Evolutionary conservation across 2,113 vertebrate genomes (phyloP), one percentile per base, ranked within the genome.

Genomic region (Pseudorectes ferrugineus): DNA sequence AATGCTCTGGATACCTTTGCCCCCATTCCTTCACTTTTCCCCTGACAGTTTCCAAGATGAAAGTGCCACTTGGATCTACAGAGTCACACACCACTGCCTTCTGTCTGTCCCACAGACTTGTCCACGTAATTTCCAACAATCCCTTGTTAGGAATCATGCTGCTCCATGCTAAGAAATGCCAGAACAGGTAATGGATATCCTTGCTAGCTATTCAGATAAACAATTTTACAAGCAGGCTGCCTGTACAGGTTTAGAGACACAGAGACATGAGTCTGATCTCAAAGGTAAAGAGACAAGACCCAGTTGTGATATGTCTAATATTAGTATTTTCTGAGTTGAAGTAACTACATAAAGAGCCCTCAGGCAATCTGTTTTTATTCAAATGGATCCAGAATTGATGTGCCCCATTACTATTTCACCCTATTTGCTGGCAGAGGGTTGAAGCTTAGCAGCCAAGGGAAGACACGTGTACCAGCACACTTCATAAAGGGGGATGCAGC

Each of bases 401-500:
- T 49, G 24, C 42, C 43, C 54, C 2, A 5, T 49, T 51, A 59
- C 57, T 75, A 49, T 46, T 88, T 80, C 72, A 61, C 63, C 20
- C 59, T 45, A 2, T 77, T 65, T 78, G 91, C 91, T 31, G 28
- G 73, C 51, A 87, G 49, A 81, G 21, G 36, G 65, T 2, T 70
- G 35, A 70, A 92, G 63, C 26, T 88, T 33, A 83, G 79, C 49
- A 93, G 89, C 31, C 71, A 93, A 80, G 43, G 61, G 81, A 91
- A 57, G 58, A 31, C 29, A 95, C 14, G 1, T 33, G 59, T 48
- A 36, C 10, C 40, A 8, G 46, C 51, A 92, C 6, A 4, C 38
- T 93, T 79, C 70, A 52, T n/a, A 55, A 84, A 82, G 18, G 28
- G 54, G 31, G 78, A 72, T 35, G 20, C 28, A 63, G 54, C 5